These are phyloP conservation scores for Motacilla tschutschensis DNA, from an alignment of 2,113 vertebrate species.

Conservation along the genomic window DNA sequence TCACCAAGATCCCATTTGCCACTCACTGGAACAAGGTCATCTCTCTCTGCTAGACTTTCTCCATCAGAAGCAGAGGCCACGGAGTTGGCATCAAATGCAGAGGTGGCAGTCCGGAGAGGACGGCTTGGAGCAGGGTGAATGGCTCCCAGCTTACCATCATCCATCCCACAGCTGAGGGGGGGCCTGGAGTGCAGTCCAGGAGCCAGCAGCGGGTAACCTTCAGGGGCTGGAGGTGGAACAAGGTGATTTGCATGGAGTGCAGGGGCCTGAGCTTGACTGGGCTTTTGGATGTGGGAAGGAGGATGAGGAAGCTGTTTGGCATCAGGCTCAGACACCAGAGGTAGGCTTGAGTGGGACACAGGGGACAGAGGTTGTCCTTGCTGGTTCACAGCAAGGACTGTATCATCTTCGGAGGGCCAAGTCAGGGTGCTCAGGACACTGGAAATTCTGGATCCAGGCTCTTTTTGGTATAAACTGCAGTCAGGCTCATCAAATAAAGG, in stretches of 20 bases:
- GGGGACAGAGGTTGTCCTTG: background rate
- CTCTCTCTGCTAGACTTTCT: slow-evolving; percentile 30
- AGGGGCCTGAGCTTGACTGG: background rate
- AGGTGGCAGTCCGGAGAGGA: background rate
- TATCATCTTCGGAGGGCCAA: background rate
- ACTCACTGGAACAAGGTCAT: slow-evolving; percentile 17
- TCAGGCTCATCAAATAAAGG: background rate
- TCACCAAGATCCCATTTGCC: background rate
- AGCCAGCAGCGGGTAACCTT: background rate
- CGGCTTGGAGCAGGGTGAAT: background rate
- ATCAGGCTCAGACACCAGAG: slow-evolving; percentile 40
- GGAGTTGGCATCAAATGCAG: background rate
- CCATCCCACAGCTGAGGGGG: background rate
- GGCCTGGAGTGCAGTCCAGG: background rate
- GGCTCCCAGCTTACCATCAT: background rate
- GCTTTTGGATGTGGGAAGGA: background rate
- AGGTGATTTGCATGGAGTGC: background rate
- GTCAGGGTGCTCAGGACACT: background rate
- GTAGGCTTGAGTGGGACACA: background rate
- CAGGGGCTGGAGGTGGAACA: background rate
- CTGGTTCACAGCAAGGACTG: background rate
- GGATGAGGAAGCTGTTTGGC: slow-evolving; percentile 32
- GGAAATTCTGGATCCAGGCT: slow-evolving; percentile 25
- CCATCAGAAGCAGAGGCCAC: background rate
- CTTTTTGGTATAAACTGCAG: background rate